Evolutionary conservation across 2,113 vertebrate genomes (phyloP).

Genomic region (Copsychus sechellarum): DNA sequence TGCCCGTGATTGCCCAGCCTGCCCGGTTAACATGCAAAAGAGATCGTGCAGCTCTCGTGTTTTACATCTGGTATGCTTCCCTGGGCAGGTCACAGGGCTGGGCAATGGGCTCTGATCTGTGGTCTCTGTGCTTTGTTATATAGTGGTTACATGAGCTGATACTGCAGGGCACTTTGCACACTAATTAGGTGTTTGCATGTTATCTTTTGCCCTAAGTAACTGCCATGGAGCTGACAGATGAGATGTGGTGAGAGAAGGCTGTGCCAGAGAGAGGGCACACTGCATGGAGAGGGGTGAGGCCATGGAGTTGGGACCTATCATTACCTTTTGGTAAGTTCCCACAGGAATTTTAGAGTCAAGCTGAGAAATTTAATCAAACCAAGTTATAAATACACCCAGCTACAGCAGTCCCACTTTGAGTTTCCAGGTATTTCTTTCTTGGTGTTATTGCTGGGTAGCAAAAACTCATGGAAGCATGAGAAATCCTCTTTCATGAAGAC

Average conservation of each 20-base stretch:
- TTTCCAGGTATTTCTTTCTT: not conserved
- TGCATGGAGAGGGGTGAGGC: not conserved
- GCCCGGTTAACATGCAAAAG: not conserved
- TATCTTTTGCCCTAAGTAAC: constrained; percentile 19
- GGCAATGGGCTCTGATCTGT: not conserved
- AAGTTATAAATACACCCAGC: not conserved
- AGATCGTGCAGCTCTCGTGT: not conserved
- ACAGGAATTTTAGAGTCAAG: not conserved
- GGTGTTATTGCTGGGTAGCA: not conserved
- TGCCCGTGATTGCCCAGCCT: not conserved
- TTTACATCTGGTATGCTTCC: not conserved
- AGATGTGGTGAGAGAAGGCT: not conserved
- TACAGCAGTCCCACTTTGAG: not conserved
- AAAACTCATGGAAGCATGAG: not conserved
- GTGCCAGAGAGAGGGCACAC: not conserved
- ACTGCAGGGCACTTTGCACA: constrained; percentile 1
- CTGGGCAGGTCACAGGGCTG: not conserved
- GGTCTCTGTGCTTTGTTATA: constrained; percentile 3
- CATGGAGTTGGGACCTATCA: not conserved
- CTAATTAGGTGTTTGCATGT: not conserved
- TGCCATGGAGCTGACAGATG: not conserved
- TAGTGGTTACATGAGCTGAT: not conserved
- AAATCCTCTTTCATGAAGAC: not conserved
- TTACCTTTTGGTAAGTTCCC: not conserved
- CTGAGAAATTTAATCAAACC: not conserved